phyloP scores from a whole-genome alignment of 2,888 invertebrate species.

The Apantesis nais region DNA sequence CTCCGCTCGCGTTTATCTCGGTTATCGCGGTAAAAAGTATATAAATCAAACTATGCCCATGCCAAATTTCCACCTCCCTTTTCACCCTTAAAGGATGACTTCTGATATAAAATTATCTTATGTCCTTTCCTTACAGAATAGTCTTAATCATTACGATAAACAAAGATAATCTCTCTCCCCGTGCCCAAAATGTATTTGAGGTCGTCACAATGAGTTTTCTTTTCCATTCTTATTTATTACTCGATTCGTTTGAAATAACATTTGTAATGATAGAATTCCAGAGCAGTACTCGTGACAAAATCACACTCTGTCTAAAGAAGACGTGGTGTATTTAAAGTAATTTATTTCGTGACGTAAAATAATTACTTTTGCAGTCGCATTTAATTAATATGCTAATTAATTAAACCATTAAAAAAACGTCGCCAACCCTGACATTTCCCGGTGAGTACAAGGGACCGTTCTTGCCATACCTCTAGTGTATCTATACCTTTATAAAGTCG shows the following conservation, averaged over 20 bases:
- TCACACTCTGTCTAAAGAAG: not conserved
- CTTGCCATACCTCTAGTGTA: conserved; percentile 23
- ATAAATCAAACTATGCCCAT: too few relatives aligned
- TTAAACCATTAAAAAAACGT: not conserved
- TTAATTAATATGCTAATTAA: conserved; percentile 14
- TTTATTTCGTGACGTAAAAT: not conserved
- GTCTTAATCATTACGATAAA: too few relatives aligned
- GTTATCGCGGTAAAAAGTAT: too few relatives aligned
- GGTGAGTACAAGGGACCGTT: conserved; percentile 13
- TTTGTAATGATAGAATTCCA: not conserved
- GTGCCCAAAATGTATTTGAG: not conserved
- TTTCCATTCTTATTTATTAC: not conserved
- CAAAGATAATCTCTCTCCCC: too few relatives aligned
- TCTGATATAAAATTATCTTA: too few relatives aligned
- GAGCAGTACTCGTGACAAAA: too few relatives aligned
- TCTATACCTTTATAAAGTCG: conserved; percentile 30
- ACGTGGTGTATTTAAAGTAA: not conserved
- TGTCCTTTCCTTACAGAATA: not conserved
- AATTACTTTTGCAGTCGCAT: not conserved
- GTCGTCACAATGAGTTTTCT: not conserved
- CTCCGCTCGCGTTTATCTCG: too few relatives aligned
- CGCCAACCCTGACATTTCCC: conserved; percentile 16
- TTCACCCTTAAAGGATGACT: too few relatives aligned
- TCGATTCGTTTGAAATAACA: not conserved
- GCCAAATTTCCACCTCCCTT: too few relatives aligned